phyloP scores from a whole-genome alignment of 2,888 invertebrate species.

The Perizoma flavofasciatum region DNA sequence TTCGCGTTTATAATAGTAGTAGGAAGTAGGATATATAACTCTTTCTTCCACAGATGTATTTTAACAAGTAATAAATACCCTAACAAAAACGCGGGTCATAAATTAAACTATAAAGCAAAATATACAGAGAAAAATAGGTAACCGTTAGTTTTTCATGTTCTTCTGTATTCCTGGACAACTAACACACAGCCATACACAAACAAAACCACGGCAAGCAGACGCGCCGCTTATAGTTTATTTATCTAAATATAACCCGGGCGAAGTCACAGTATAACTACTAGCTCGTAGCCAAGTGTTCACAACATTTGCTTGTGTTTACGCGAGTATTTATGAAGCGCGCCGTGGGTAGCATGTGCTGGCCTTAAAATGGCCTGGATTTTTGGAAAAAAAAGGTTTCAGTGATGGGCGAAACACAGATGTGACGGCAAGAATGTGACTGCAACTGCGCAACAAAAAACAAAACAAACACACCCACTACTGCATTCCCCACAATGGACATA shows the following conservation, averaged over 20 bases:
- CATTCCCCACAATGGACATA: no score
- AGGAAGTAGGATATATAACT: no score
- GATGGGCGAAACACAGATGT: constrained; percentile 24
- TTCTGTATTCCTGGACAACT: neutral
- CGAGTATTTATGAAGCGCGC: constrained; percentile 57
- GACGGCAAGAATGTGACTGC: neutral
- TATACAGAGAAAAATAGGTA: no score
- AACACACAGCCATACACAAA: constrained; percentile 4
- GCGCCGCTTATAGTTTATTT: constrained; percentile 58
- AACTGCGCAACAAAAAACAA: no score
- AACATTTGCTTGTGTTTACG: constrained; percentile 73
- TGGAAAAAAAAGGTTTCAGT: constrained; percentile 34
- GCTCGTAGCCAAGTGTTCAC: constrained; percentile 64
- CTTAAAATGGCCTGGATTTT: constrained; percentile 53
- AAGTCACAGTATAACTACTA: constrained; percentile 50
- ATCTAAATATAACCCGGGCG: constrained; percentile 69
- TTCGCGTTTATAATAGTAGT: no score
- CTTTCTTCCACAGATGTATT: no score
- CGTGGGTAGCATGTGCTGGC: constrained; percentile 64
- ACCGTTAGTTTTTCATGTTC: no score
- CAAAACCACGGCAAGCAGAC: constrained; percentile 25
- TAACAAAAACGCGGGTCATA: no score
- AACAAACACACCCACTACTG: no score
- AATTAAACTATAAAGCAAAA: no score
- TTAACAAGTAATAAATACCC: no score